Conservation (phyloP, 2,797 vertebrate species). For the Petrocephalus sullivani region DNA sequence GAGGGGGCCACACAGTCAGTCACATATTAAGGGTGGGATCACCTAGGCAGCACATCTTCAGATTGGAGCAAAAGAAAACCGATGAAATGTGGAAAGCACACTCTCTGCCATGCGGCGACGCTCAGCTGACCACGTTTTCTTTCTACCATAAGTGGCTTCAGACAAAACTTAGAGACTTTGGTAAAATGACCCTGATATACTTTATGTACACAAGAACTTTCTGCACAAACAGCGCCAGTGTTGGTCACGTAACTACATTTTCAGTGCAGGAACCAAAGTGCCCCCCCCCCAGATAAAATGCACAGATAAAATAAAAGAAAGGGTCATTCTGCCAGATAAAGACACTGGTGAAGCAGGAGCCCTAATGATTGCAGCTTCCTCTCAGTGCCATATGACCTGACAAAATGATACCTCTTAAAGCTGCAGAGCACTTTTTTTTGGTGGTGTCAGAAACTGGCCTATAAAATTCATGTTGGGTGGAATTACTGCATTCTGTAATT, state of each 20-base stretch:
- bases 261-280: neutral
- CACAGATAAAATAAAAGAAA: neutral
- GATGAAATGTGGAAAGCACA: neutral
- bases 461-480: neutral
- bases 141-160: neutral
- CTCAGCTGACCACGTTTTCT: neutral
- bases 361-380: conserved; percentile 17
- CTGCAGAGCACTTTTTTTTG: neutral
- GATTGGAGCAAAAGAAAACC: neutral
- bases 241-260: neutral
- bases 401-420: conserved; percentile 18
- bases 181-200: conserved; percentile 34
- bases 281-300: neutral
- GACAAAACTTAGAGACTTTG: conserved; percentile 44
- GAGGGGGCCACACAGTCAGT: neutral
- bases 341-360: neutral
- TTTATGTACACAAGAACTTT: conserved; percentile 21
- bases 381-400: neutral
- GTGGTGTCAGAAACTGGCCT: neutral
- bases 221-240: conserved; percentile 22
- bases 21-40: neutral
- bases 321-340: neutral
- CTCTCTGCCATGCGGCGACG: neutral
- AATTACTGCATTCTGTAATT: neutral
- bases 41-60: neutral